Percentiles rank a stretch among this genome's conserved stretches.
Evolutionary conservation across 2,797 vertebrate species (phyloP).

Genomic region (Falco concolor): DNA sequence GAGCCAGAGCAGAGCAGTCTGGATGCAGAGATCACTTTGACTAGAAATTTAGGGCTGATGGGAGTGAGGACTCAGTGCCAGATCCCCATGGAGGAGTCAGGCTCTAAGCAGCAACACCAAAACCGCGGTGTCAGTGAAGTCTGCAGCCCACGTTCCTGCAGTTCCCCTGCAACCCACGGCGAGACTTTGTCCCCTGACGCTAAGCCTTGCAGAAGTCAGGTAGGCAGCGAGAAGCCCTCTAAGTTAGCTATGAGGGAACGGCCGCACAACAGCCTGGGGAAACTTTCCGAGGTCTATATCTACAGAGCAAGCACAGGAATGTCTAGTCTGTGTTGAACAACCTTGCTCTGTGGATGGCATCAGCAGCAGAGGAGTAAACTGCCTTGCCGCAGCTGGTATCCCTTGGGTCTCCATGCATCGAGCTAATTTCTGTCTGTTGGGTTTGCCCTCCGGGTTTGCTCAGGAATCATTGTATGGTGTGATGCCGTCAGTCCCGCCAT

Average conservation of each 20-base stretch:
- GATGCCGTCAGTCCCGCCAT: not conserved
- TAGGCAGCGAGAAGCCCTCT: not conserved
- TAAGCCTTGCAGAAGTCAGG: not conserved
- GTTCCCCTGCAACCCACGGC: accelerated
- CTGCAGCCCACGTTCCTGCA: not conserved
- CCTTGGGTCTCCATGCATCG: not conserved
- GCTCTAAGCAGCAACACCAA: not conserved
- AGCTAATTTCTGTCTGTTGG: not conserved
- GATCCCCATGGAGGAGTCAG: not conserved
- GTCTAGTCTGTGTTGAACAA: not conserved
- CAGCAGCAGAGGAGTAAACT: not conserved
- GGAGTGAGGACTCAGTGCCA: not conserved
- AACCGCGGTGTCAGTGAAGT: not conserved
- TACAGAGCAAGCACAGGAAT: not conserved
- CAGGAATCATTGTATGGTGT: not conserved
- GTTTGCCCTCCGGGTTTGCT: not conserved
- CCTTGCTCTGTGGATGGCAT: not conserved
- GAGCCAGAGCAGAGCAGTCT: not conserved
- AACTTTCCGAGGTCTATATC: not conserved
- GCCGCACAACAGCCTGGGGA: not conserved
- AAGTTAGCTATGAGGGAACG: accelerated
- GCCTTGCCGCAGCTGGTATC: not conserved
- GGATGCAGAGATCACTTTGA: not conserved
- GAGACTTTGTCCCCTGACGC: accelerated
- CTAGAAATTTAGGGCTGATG: not conserved